Evolutionary conservation across 2,888 invertebrate genomes (phyloP).

Genomic region (Odontocerum albicorne): DNA sequence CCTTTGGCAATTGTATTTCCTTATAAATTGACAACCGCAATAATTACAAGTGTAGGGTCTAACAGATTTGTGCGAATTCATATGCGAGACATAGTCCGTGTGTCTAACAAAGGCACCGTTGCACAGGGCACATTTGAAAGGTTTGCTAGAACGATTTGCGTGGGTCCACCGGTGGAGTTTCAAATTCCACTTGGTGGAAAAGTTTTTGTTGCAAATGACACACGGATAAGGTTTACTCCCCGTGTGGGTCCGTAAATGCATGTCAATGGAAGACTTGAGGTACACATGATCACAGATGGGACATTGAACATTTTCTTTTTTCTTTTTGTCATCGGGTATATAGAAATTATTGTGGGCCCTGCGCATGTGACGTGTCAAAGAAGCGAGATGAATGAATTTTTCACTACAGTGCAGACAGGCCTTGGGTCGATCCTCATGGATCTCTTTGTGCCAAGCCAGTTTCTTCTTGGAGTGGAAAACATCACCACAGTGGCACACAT

Average conservation of each 20-base stretch:
- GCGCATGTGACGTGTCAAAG: slow-evolving; percentile 81
- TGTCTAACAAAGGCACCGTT: slow-evolving; percentile 83
- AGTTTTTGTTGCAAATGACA: slow-evolving; percentile 80
- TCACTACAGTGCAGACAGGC: slow-evolving; percentile 84
- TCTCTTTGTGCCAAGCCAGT: slow-evolving; percentile 83
- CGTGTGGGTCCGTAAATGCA: slow-evolving; percentile 78
- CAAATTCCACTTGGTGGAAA: slow-evolving; percentile 89
- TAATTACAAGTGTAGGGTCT: slow-evolving; percentile 87
- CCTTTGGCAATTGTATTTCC: slow-evolving; percentile 85
- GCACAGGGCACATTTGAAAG: slow-evolving; percentile 82
- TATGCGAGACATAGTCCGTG: slow-evolving; percentile 78
- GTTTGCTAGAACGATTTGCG: slow-evolving; percentile 78
- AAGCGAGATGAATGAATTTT: slow-evolving; percentile 82
- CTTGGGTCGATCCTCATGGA: slow-evolving; percentile 80
- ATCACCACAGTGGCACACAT: slow-evolving; percentile 77
- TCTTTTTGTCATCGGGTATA: slow-evolving; percentile 62
- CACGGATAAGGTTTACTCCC: slow-evolving; percentile 78
- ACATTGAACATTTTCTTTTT: slow-evolving; percentile 72
- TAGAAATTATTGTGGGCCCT: slow-evolving; percentile 78
- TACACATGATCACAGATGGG: slow-evolving; percentile 79
- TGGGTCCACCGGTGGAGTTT: slow-evolving; percentile 90
- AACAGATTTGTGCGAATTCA: slow-evolving; percentile 82
- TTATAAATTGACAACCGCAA: slow-evolving; percentile 86
- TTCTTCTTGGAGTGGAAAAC: slow-evolving; percentile 83
- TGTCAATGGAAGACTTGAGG: slow-evolving; percentile 75